Evolutionary conservation across 2,797 vertebrate species (phyloP), one percentile per base, ranked within the genome.

Genomic region (Emys orbicularis): DNA sequence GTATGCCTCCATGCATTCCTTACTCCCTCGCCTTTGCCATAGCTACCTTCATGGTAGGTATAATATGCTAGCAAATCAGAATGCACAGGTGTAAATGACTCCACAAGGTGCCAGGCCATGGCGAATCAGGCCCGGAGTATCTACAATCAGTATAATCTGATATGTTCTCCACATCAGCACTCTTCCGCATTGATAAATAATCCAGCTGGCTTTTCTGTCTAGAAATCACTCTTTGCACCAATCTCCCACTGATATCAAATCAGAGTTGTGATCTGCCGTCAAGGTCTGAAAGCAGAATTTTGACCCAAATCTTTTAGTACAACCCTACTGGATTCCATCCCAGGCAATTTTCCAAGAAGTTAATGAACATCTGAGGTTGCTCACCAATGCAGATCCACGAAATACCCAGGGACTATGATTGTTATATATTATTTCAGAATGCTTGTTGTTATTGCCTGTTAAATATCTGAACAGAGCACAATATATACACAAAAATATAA

Each of bases 291-390:
- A 13, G 77, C 57, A 61, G 31, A 72, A n/a, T 29, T 87, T 87
- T 87, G 83, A 86, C 79, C 54, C 13, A 89, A 79, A 83, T 77
- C 53, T 52, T 59, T 84, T 47, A 52, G 37, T 34, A 76, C 72
- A 72, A 29, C 0, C 0, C 8, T 61, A 16, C 59, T 83, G 68
- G 23, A 54, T 56, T 50, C 12, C 72, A 31, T 23, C 31, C 50
- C 59, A 18, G 52, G 47, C 0, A 29, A 27, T 34, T 88, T 72
- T 44, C 2, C 9, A n/a, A 47, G 47, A 52, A 86, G 54, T 47
- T 79, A 79, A 81, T 53, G 72, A 85, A 12, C 72, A 47, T 27
- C 6, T 41, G 41, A 44, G 72, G 41, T 27, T 76, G 72, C 41
- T 76, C 72, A 27, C 25, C 72, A 76, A 8, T 81, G 86, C 44